These are phyloP conservation scores for Masticophis lateralis DNA, from an alignment of 2,797 vertebrate species.

Conservation along the genomic window DNA sequence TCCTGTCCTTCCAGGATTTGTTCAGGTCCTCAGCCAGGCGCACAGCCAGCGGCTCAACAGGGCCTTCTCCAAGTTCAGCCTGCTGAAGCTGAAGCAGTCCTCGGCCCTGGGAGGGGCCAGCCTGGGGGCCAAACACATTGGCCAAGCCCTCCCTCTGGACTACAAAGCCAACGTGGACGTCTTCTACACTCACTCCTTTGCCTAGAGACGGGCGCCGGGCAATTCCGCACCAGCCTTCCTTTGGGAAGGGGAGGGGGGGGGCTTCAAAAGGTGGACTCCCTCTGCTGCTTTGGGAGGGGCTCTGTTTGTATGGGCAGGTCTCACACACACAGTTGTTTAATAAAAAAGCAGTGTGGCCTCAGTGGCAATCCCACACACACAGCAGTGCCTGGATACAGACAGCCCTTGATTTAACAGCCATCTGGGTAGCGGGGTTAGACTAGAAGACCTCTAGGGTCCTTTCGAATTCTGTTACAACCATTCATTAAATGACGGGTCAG, in stretches of 20 bases:
- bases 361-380: neutral
- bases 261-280: too few relatives aligned
- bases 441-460: too few relatives aligned
- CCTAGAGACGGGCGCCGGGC: conserved; percentile 14
- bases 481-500: neutral
- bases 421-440: neutral
- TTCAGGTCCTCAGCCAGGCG: conserved; percentile 69
- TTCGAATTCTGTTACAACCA: too few relatives aligned
- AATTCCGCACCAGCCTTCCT: neutral
- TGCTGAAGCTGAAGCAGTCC: conserved; percentile 78
- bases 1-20: conserved; percentile 75
- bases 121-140: conserved; percentile 76
- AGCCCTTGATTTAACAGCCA: neutral
- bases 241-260: neutral
- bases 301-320: neutral
- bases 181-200: conserved; percentile 82
- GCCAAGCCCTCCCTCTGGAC: conserved; percentile 73
- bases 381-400: too few relatives aligned
- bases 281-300: neutral
- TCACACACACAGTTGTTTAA: neutral
- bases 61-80: conserved; percentile 79
- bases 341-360: neutral
- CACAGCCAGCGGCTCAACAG: conserved; percentile 43
- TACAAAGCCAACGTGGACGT: conserved; percentile 72
- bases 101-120: conserved; percentile 85